Base-by-base conservation (phyloP, 1,140 invertebrate genomes). In the Aplysia californica region DNA sequence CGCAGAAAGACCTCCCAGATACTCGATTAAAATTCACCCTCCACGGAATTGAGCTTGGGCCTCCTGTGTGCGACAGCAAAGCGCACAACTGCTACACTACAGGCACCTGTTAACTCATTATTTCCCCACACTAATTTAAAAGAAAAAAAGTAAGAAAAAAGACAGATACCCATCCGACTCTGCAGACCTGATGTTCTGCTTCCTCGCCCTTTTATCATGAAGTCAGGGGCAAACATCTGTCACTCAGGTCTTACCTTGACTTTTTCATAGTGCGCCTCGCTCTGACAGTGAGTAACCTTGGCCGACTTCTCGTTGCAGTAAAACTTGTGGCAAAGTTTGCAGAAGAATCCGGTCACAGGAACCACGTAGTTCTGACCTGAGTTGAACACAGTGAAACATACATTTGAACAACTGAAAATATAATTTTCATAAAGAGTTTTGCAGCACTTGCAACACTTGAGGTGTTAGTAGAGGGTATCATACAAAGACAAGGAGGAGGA, bases 261-360 rank as follows among this genome's bases (percentile, higher is more conserved):
- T 70, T 85, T 89, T 3, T 87, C 82, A 71, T 82, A 87, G 76
- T 89, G 88, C 33, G 76, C 26, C 56, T 86, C 70, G 10, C 86
- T 84, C 75, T 86, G 82, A 77, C 87, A 88, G 71, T 89, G 88
- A 1, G 70, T 70, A 23, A 81, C 76, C 65, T 84, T 87, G 26
- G 87, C 88, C 61, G 84, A 80, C 21, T 78, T 72, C 75, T 88
- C 87, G 74, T 84, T 89, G 76, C 86, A 87, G 77, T 88, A 89
- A 70, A 89, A 89, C 79, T 88, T 88, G 79, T 84, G 81, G 71
- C 88, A 89, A 0, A 89, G 73, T 78, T 88, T 88, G 77, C 88
- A 89, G 82, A 88, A 89, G 82, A 82, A 89, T 0, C 88, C 88
- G 39, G 85, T 82, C 39, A 88, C 87, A 38, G 85, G 82, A 18